These are phyloP conservation scores for Takifugu bimaculatus DNA, from an alignment of 2,113 vertebrate species.

Conservation along the genomic window DNA sequence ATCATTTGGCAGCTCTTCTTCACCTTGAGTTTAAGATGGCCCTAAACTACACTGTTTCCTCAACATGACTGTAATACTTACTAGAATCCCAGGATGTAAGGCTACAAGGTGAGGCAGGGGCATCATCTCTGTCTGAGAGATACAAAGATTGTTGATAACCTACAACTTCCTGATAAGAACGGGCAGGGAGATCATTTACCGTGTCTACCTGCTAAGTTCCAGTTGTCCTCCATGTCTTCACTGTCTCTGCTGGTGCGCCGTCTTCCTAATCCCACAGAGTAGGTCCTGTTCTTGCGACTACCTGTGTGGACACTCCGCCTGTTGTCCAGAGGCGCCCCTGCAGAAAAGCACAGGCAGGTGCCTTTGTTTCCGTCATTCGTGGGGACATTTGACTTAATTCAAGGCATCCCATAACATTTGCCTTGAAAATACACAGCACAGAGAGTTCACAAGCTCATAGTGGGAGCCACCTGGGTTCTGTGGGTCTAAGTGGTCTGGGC, in stretches of 20 bases:
- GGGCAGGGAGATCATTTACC: not conserved
- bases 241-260: conserved; percentile 60
- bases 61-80: conserved; percentile 53
- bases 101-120: conserved; percentile 75
- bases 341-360: conserved; percentile 5
- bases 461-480: conserved; percentile 75
- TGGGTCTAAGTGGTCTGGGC: conserved; percentile 66
- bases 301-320: conserved; percentile 40
- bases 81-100: conserved; percentile 76
- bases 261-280: conserved; percentile 65
- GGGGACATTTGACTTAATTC: not conserved
- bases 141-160: conserved; percentile 51
- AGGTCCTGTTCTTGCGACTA: conserved; percentile 60
- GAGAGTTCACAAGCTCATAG: not conserved
- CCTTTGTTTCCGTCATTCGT: not conserved
- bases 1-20: too few relatives aligned
- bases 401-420: too few relatives aligned
- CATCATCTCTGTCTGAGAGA: conserved; percentile 74
- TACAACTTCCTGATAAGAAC: conserved; percentile 28
- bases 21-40: conserved; percentile 11
- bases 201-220: conserved; percentile 70
- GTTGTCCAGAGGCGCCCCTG: conserved; percentile 63
- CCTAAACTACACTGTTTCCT: conserved; percentile 22
- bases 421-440: not conserved
- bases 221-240: conserved; percentile 66